These are phyloP conservation scores for Ophion obscuratus DNA, from an alignment of 2,888 invertebrate genomes.

Conservation along the genomic window DNA sequence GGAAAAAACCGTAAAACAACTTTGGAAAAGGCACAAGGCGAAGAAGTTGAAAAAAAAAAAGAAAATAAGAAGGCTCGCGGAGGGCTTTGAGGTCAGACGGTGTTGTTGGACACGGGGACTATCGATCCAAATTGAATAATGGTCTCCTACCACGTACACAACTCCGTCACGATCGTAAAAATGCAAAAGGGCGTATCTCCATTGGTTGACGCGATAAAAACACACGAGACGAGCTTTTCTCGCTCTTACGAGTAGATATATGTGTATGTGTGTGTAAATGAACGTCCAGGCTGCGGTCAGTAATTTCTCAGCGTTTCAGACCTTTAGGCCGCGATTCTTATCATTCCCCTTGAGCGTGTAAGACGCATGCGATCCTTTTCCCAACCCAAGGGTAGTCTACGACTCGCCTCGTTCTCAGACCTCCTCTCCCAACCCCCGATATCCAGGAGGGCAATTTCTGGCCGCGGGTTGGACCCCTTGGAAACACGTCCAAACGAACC, in stretches of 20 bases:
- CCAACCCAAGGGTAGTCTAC: slow-evolving; percentile 41
- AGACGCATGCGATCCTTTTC: slow-evolving; percentile 74
- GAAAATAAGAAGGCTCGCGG: slow-evolving; percentile 14
- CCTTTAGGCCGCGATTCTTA: slow-evolving; percentile 74
- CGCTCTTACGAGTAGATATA: not conserved
- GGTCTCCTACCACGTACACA: not conserved
- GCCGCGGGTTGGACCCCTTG: not conserved
- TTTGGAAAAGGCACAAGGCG: slow-evolving; percentile 17
- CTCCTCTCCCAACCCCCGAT: not conserved
- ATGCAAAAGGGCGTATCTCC: slow-evolving; percentile 36
- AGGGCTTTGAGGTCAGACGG: slow-evolving; percentile 58
- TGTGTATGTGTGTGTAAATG: not conserved
- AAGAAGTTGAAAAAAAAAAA: slow-evolving; percentile 38
- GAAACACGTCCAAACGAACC: not conserved
- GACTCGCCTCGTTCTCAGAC: slow-evolving; percentile 30
- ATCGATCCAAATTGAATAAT: slow-evolving; percentile 65
- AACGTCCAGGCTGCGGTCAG: slow-evolving; percentile 55
- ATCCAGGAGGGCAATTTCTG: not conserved
- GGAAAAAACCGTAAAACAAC: slow-evolving; percentile 6
- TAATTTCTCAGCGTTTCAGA: slow-evolving; percentile 75
- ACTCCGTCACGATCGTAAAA: slow-evolving; percentile 11
- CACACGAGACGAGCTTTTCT: not conserved
- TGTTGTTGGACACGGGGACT: slow-evolving; percentile 64
- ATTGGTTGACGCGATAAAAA: not conserved
- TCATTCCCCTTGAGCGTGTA: slow-evolving; percentile 71